phyloP scores from a whole-genome alignment of 2,888 invertebrate genomes.

The Pantelozetes paolii region DNA sequence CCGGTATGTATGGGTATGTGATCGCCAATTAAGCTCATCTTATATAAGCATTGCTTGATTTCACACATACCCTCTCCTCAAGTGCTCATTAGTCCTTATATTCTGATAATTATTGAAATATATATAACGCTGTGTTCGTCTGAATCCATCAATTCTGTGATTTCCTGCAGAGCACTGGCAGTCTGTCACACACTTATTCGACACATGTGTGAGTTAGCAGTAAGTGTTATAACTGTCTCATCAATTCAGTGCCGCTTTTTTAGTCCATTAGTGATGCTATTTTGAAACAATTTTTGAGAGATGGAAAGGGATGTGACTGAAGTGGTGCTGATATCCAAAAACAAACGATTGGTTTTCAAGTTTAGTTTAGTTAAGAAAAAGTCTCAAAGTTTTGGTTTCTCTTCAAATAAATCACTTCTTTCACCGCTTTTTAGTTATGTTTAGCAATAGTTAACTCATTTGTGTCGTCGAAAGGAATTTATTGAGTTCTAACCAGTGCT shows the following conservation, averaged over 20 bases:
- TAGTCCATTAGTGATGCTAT: constrained; percentile 20
- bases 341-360: constrained; percentile 4
- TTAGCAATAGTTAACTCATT: background rate
- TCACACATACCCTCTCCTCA: background rate
- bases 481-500: background rate
- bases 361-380: background rate
- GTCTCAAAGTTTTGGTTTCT: background rate
- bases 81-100: background rate
- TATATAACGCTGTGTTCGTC: background rate
- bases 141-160: background rate
- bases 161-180: background rate
- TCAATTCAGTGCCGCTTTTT: background rate
- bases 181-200: constrained; percentile 3
- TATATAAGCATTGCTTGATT: constrained; percentile 2
- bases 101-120: background rate
- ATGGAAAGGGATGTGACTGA: background rate
- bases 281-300: background rate
- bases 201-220: constrained; percentile 8
- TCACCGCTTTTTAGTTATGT: constrained; percentile 3
- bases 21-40: constrained; percentile 26
- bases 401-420: constrained; percentile 17
- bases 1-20: background rate
- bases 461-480: constrained; percentile 5
- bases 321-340: constrained; percentile 2
- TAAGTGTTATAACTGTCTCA: background rate